Base-by-base conservation (phyloP, 2,888 invertebrate species). In the Pemphredon lugubris region DNA sequence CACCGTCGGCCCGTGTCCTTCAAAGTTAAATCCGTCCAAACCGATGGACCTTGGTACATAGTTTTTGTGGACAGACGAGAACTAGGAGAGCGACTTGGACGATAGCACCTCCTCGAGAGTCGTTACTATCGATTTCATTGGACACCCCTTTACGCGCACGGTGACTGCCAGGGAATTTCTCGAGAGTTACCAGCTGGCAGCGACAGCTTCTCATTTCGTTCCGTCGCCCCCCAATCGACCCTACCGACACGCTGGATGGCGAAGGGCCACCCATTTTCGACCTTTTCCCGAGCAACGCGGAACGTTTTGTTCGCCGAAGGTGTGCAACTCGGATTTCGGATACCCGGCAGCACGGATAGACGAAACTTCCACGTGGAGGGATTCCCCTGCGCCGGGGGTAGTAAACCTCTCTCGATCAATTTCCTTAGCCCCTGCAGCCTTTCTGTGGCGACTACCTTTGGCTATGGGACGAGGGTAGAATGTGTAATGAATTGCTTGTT, bases 401-500 rank as follows among this genome's bases (percentile, higher is more conserved):
- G 26, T 64, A 59, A 70, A 74, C 50, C 68, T 73, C 86, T 86
- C 85, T 88, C 87, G 87, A 89, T 89, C 89, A 89, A 89, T 89
- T 89, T 88, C 86, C 88, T 86, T 84, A 82, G 84, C 72, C 77
- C n/a, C 76, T 75, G 83, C 80, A 77, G 80, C 83, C 84, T 86
- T 86, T 85, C 84, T 80, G 81, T 69, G 84, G 82, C 81, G 82
- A 84, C 81, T 78, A 84, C 79, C 78, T 81, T 80, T 81, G 83
- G 81, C 74, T 74, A 75, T 68, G 76, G 81, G 81, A 79, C 83
- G 83, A 85, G 86, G 86, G 86, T 86, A 86, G 86, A 86, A 86
- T 86, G 84, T 91, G 92, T 93, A 93, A 93, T 93, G 93, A 93
- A 93, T 93, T 93, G 93, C 93, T 92, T 93, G 93, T 93, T 93